Evolutionary conservation across 1,140 invertebrate species (phyloP), one percentile per base, ranked within the genome.

Genomic region (Myzus persicae): DNA sequence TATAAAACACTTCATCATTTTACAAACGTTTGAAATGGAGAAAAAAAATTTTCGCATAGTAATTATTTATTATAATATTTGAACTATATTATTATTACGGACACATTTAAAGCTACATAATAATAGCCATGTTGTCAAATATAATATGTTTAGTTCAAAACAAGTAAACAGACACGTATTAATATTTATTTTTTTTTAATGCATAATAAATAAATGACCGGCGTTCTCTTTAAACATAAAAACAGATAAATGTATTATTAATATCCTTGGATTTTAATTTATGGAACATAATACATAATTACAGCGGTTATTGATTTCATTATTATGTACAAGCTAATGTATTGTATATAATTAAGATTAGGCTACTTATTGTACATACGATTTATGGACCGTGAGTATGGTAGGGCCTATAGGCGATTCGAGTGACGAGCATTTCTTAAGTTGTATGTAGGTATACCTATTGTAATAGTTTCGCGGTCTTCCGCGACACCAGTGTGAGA

Each of bases 221-320:
- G 7, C 44, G 85, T 51, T 36, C 20, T 36, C 46, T 48, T 88
- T 18, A 88, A 20, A 36, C 48, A 48, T 9, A 24, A 31, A 48
- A 88, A 88, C 20, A 48, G 20, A 51, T 36, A 88, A 48, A 88
- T n/a, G 44, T 88, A 51, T 88, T 87, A 87, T 87, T 87, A 36
- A 87, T 51, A 88, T 51, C 87, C 44, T 88, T 88, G 87, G 44
- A 18, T 88, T 36, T 88, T n/a, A 46, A 88, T 88, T 88, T 48
- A 88, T 51, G 87, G 87, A 88, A n/a, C 44, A 48, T 11, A 26
- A 22, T 18, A 31, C 44, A n/a, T 48, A 87, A 87, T 46, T 87
- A 44, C 44, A 44, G 24, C 42, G 84, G 42, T 46, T 88, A 51
- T 88, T 36, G 87, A 88, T 88, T 48, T 36, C n/a, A 38, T n/a